Evolutionary conservation across 35 echinoderm and acorn worm genomes (phyloP).

Genomic region (Ophiothrix spiculata): DNA sequence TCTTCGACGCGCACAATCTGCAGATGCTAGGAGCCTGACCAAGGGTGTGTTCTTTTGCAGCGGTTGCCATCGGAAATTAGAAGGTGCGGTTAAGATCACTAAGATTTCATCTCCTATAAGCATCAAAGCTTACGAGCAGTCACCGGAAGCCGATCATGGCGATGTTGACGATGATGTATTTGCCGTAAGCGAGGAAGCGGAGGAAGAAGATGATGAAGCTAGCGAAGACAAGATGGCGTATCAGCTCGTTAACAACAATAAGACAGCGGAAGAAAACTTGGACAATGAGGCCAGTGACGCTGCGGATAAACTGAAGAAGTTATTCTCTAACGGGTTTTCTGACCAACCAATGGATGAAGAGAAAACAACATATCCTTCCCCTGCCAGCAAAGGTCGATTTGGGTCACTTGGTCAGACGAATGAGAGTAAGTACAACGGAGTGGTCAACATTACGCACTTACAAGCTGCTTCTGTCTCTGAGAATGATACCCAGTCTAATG

Average conservation of each 20-base stretch:
- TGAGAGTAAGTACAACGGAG: conserved; percentile 81
- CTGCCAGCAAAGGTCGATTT: conserved; percentile 80
- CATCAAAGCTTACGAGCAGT: conserved; percentile 28
- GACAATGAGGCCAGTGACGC: not conserved
- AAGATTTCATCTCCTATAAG: conserved; percentile 15
- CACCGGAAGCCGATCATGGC: not conserved
- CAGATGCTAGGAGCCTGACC: not conserved
- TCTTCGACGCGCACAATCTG: conserved; percentile 30
- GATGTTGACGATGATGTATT: not conserved
- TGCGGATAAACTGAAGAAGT: not conserved
- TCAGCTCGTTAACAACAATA: not conserved
- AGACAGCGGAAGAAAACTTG: not conserved
- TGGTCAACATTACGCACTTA: conserved; percentile 87
- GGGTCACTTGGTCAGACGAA: conserved; percentile 70
- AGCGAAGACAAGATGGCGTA: not conserved
- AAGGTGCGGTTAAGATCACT: not conserved
- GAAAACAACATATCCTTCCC: not conserved
- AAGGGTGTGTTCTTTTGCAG: conserved; percentile 1
- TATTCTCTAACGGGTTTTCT: not conserved
- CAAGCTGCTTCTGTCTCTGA: not conserved
- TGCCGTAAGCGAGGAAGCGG: not conserved
- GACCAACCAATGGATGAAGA: not conserved
- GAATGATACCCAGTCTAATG: not conserved
- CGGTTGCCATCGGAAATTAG: not conserved
- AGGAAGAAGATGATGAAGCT: conserved; percentile 26